Base-by-base conservation (phyloP, 2,888 invertebrate species). In the Crossocerus cetratus region DNA sequence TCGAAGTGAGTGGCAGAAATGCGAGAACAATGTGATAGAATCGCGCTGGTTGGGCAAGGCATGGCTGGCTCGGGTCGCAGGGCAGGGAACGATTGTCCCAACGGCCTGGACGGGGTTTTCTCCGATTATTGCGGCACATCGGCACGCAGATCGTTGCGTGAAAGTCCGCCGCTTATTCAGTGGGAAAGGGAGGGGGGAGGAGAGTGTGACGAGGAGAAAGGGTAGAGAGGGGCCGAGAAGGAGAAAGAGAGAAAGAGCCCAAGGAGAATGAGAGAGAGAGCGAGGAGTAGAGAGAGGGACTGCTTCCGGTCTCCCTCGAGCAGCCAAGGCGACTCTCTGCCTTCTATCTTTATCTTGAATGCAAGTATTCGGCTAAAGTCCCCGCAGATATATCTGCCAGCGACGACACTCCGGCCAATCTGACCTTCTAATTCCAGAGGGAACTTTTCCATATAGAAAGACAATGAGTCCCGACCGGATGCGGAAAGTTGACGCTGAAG, bases 51-150 rank as follows among this genome's bases (percentile, higher is more conserved):
- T 32, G 8, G 32, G 8, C 3, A 32, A 32, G 32, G 32, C 11
- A 32, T 32, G 32, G 1, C 11, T 8, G 3, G 32, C 5, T 32
- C 8, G 2, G 32, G 32, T 32, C 32, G 32, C 32, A 32, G 8
- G 32, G 1, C 11, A 32, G 8, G 4, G 11, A 32, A 71, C 69
- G 80, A 71, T 79, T 71, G 74, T 78, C 77, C 64, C 66, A 55
- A 61, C 67, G 67, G 32, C 1, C 5, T 4, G 72, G 21, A 45
- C 55, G 22, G 67, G 68, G 58, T 80, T 78, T 67, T 74, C 82
- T 83, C 82, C 78, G 82, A 84, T 84, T 77, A 83, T 81, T 73
- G 78, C 80, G 69, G 85, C 78, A 77, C 80, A 69, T 82, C 75
- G 81, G 75, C 77, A 82, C 79, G 79, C 74, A 59, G 76, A 74